These are phyloP conservation scores for Bovichtus variegatus DNA, from an alignment of 2,797 vertebrate species.

Conservation along the genomic window DNA sequence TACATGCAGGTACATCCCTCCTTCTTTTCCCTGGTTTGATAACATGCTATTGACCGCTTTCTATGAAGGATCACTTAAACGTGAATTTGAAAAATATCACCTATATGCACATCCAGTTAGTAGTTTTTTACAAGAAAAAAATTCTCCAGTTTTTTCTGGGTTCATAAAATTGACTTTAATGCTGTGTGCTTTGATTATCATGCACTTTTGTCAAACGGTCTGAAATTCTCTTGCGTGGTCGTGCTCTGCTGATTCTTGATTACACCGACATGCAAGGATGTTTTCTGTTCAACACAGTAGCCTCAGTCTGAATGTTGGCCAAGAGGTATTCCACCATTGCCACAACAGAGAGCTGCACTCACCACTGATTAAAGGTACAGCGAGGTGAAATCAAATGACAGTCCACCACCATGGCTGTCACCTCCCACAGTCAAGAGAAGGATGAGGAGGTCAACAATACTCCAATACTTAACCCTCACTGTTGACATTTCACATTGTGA, in stretches of 20 bases:
- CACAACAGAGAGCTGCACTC: constrained; percentile 45
- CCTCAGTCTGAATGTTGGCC: constrained; percentile 40
- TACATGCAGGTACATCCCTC: not conserved
- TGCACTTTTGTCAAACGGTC: not conserved
- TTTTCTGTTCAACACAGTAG: constrained; percentile 48
- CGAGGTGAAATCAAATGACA: constrained; percentile 61
- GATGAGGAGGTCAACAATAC: constrained; percentile 65
- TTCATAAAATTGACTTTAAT: not conserved
- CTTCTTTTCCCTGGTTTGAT: not conserved
- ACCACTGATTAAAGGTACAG: constrained; percentile 59
- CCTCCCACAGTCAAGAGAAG: constrained; percentile 38
- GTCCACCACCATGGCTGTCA: constrained; percentile 61
- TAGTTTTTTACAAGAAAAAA: not conserved
- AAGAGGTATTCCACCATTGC: constrained; percentile 44
- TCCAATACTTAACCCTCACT: constrained; percentile 50
- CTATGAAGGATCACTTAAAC: not conserved
- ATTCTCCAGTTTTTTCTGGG: not conserved
- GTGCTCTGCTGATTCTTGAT: constrained; percentile 35
- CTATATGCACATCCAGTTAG: not conserved
- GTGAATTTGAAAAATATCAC: not conserved
- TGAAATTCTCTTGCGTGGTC: constrained; percentile 13
- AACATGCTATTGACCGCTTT: not conserved
- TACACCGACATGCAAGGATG: constrained; percentile 38
- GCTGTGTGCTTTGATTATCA: not conserved
- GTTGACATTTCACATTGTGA: constrained; percentile 54